Conservation (phyloP, 2,797 vertebrate genomes). For the Psittacula derbiana region DNA sequence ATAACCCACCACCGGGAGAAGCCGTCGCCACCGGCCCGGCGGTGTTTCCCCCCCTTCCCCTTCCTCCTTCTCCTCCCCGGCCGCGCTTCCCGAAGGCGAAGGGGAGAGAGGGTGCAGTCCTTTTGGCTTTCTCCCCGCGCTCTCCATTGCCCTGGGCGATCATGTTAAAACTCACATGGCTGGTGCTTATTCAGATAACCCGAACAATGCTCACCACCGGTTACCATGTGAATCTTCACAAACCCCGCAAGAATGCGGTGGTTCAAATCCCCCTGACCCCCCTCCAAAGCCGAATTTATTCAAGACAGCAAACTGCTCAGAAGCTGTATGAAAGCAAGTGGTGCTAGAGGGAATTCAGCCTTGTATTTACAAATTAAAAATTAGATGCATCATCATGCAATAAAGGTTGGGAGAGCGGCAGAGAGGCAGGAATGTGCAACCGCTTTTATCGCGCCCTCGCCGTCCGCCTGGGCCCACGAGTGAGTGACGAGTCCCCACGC, state of each 20-base stretch:
- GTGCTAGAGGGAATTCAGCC: slow-evolving; percentile 77
- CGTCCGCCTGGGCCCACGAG: slow-evolving; percentile 3
- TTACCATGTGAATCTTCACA: slow-evolving; percentile 98
- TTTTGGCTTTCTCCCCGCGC: slow-evolving; percentile 79
- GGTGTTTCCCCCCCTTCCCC: slow-evolving; percentile 6
- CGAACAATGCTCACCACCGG: slow-evolving; percentile 88
- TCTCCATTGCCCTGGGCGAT: slow-evolving; percentile 88
- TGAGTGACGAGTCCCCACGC: background rate
- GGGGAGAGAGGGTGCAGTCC: slow-evolving; percentile 79
- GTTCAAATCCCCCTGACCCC: slow-evolving; percentile 93
- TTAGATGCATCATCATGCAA: slow-evolving; percentile 76
- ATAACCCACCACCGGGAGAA: background rate
- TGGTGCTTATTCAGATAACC: slow-evolving; percentile 95
- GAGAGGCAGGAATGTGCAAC: slow-evolving; percentile 42
- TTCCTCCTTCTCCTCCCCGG: background rate
- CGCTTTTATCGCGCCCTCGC: slow-evolving; percentile 41
- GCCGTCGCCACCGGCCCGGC: slow-evolving; percentile 70
- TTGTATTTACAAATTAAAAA: slow-evolving; percentile 83
- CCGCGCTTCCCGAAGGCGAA: slow-evolving; percentile 65
- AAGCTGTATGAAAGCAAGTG: slow-evolving; percentile 81
- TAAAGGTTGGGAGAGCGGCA: slow-evolving; percentile 59
- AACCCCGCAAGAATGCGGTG: slow-evolving; percentile 96
- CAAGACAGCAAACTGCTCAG: slow-evolving; percentile 88
- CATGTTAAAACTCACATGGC: slow-evolving; percentile 94
- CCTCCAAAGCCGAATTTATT: slow-evolving; percentile 89